These are phyloP conservation scores for Phrynosoma platyrhinos DNA, from an alignment of 2,113 vertebrate species.

Conservation along the genomic window DNA sequence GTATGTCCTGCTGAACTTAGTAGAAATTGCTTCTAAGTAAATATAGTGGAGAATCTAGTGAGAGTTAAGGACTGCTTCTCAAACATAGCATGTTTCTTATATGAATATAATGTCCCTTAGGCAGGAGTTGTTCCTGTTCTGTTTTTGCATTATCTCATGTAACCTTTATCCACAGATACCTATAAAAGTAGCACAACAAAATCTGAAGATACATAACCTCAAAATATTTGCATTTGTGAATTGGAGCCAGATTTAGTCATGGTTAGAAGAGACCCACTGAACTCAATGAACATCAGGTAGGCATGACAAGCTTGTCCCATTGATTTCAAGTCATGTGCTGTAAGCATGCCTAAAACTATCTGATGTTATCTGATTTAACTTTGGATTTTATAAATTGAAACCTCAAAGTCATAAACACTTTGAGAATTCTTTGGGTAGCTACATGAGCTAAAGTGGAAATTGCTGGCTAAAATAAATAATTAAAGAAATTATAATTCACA, in stretches of 20 bases:
- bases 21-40: background rate
- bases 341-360: background rate
- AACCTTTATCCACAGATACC: background rate
- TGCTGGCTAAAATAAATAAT: too few relatives aligned
- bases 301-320: background rate
- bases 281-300: background rate
- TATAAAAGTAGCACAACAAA: background rate
- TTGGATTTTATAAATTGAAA: background rate
- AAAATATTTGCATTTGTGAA: background rate
- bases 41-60: background rate
- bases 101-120: background rate
- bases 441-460: background rate
- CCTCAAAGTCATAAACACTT: background rate
- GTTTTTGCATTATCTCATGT: background rate
- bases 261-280: background rate
- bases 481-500: too few relatives aligned
- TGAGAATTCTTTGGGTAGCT: background rate
- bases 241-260: background rate
- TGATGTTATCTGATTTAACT: background rate
- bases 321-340: background rate
- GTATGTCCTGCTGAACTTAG: background rate
- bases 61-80: background rate
- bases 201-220: background rate
- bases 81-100: background rate
- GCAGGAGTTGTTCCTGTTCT: background rate